A percentile compares a stretch with the other conserved stretches of the same genome.
phyloP scores from a whole-genome alignment of 2,888 invertebrate species.

The Drosophila mimetica region DNA sequence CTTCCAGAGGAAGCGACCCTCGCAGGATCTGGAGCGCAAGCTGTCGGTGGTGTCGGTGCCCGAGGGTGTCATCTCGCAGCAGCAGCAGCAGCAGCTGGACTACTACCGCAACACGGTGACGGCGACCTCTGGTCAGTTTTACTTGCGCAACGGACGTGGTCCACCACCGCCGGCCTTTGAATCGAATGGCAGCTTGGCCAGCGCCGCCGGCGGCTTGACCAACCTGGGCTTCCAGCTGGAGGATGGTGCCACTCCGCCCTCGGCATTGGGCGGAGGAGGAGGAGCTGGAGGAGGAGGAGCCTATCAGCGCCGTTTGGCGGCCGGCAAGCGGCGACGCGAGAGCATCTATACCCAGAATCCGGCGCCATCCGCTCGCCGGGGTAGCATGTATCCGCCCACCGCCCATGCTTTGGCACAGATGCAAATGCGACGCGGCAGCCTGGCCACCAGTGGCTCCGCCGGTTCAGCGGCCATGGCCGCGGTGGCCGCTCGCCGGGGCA shows the following conservation, averaged over 20 bases:
- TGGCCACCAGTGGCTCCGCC: conserved; percentile 60
- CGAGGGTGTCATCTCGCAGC: conserved; percentile 65
- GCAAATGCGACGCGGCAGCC: conserved; percentile 78
- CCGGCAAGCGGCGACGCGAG: conserved; percentile 75
- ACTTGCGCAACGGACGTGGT: conserved; percentile 69
- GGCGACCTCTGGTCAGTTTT: conserved; percentile 64
- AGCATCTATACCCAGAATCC: conserved; percentile 82
- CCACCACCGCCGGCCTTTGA: conserved; percentile 57
- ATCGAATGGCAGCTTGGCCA: conserved; percentile 41
- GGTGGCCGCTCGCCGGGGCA: conserved; percentile 77
- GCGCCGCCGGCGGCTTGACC: conserved; percentile 45
- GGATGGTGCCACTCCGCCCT: conserved; percentile 53
- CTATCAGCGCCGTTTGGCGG: conserved; percentile 70
- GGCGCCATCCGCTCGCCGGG: conserved; percentile 70
- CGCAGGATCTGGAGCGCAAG: conserved; percentile 80
- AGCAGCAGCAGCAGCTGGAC: no score
- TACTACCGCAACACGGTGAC: conserved; percentile 81
- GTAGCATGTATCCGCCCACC: conserved; percentile 78
- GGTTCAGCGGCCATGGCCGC: conserved; percentile 59
- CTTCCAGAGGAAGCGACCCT: conserved; percentile 80
- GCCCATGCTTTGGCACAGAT: conserved; percentile 58
- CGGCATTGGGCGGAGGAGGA: conserved; percentile 20
- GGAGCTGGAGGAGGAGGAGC: conserved; percentile 52
- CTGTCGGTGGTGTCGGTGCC: conserved; percentile 81
- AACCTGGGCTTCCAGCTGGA: conserved; percentile 65